These are phyloP conservation scores for Centruroides sculpturatus DNA, from an alignment of 1,140 invertebrate species.

Conservation along the genomic window DNA sequence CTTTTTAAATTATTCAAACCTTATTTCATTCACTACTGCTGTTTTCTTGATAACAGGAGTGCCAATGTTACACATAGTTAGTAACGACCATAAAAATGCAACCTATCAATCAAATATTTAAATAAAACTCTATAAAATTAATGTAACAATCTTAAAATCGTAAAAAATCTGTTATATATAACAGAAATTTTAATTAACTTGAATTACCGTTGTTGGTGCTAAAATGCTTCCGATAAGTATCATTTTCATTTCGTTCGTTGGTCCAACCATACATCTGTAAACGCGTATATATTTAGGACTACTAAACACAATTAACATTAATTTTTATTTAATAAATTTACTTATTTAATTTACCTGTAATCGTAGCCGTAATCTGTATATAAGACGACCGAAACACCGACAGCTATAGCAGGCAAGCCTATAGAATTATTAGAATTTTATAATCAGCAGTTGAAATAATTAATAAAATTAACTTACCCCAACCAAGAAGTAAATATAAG, in stretches of 20 bases:
- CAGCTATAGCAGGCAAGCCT: no score
- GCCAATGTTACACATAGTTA: conserved; percentile 11
- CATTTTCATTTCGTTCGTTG: neutral
- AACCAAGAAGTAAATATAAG: conserved; percentile 19
- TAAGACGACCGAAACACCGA: conserved; percentile 1
- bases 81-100: conserved; percentile 1
- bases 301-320: no score
- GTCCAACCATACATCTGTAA: conserved; percentile 8
- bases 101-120: neutral
- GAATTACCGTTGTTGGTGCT: neutral
- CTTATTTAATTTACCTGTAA: conserved; percentile 2
- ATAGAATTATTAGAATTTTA: no score
- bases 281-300: neutral
- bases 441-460: no score
- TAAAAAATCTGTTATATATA: no score
- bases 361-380: conserved; percentile 9
- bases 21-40: conserved; percentile 9
- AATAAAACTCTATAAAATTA: no score
- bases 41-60: conserved; percentile 11
- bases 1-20: neutral
- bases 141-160: no score
- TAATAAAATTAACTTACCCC: conserved; percentile 16
- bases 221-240: conserved; percentile 6
- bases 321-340: no score
- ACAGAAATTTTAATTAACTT: neutral